Conservation (phyloP, 2,888 invertebrate genomes). For the Nomada hirtipes region DNA sequence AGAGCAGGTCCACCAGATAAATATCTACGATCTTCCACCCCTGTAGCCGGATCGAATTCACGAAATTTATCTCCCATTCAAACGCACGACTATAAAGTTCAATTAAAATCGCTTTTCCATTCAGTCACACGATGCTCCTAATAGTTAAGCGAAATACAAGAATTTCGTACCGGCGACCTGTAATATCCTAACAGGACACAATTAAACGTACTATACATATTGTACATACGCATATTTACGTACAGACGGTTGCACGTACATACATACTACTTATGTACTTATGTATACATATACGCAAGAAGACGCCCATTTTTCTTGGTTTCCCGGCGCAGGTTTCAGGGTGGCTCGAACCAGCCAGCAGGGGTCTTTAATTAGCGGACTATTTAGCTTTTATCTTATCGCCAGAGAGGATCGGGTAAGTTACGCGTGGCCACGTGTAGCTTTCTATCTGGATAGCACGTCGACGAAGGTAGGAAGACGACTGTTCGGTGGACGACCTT, state of each 20-base stretch:
- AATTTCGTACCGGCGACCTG: slow-evolving; percentile 33
- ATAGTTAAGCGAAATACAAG: slow-evolving; percentile 37
- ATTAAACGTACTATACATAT: background rate
- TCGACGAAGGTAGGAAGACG: slow-evolving; percentile 6
- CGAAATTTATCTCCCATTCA: slow-evolving; percentile 47
- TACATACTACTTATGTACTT: no score
- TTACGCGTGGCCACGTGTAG: slow-evolving; percentile 61
- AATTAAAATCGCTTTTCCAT: slow-evolving; percentile 58
- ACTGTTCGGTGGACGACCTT: slow-evolving; percentile 48
- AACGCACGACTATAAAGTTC: slow-evolving; percentile 45
- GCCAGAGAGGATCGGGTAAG: slow-evolving; percentile 63
- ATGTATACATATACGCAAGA: background rate
- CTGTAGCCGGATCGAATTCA: background rate
- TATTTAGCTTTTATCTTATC: slow-evolving; percentile 72
- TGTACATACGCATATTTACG: background rate
- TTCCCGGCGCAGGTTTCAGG: slow-evolving; percentile 42
- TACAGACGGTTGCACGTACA: background rate
- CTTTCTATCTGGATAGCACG: slow-evolving; percentile 59
- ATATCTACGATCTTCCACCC: slow-evolving; percentile 20
- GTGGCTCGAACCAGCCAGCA: slow-evolving; percentile 50
- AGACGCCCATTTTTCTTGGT: slow-evolving; percentile 39
- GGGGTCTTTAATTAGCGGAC: slow-evolving; percentile 67
- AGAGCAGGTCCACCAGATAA: slow-evolving; percentile 14
- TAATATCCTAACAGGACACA: slow-evolving; percentile 38
- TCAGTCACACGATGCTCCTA: slow-evolving; percentile 43